phyloP scores from a whole-genome alignment of 2,113 vertebrate species.

The Rhea americana region DNA sequence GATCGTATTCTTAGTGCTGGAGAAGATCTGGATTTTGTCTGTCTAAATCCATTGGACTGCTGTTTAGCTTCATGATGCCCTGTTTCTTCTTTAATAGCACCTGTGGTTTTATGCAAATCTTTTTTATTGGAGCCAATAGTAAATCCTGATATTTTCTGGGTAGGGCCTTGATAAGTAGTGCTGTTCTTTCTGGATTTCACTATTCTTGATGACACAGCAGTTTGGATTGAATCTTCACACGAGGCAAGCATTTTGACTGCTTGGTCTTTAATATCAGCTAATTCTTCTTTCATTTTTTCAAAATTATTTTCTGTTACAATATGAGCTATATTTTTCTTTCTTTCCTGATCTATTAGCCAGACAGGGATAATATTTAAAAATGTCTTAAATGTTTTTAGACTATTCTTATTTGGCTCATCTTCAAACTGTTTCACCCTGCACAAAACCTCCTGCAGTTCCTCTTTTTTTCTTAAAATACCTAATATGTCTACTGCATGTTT shows the following conservation, averaged over 20 bases:
- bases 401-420: conserved; percentile 68
- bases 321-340: conserved; percentile 69
- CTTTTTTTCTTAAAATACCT: conserved; percentile 76
- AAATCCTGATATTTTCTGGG: conserved; percentile 73
- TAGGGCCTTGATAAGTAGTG: conserved; percentile 10
- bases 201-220: conserved; percentile 75
- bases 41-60: conserved; percentile 57
- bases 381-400: conserved; percentile 73
- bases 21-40: conserved; percentile 70
- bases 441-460: conserved; percentile 78
- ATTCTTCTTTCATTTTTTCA: conserved; percentile 74
- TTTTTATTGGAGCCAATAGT: conserved; percentile 73
- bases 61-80: conserved; percentile 63
- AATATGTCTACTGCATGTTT: conserved; percentile 65
- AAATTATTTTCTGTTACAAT: conserved; percentile 63
- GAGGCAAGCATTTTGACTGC: conserved; percentile 70
- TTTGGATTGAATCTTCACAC: conserved; percentile 71
- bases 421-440: conserved; percentile 79
- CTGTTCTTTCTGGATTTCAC: conserved; percentile 61
- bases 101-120: conserved; percentile 65
- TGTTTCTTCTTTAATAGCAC: conserved; percentile 54
- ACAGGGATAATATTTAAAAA: conserved; percentile 75
- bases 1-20: conserved; percentile 79
- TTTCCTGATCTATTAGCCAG: conserved; percentile 77
- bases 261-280: conserved; percentile 72